Base-by-base conservation (phyloP, 1,140 invertebrate species). In the Holcopasites calliopsidis region DNA sequence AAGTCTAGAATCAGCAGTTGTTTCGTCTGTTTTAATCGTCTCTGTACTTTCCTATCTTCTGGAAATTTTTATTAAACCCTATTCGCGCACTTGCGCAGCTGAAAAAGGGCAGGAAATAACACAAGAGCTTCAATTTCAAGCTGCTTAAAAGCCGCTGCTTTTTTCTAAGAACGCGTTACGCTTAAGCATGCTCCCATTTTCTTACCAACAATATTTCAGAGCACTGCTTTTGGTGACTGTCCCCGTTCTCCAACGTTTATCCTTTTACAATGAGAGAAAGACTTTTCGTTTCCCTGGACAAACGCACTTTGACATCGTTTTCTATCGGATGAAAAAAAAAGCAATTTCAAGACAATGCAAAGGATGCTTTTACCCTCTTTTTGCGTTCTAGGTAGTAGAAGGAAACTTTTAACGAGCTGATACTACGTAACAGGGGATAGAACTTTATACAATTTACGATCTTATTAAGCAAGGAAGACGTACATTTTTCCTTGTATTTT, bases 141-240 rank as follows among this genome's bases (percentile, higher is more conserved):
- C 23, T 8, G 65, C 35, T 40, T 16, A 40, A 40, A 21, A n/a
- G 11, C 33, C 35, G 35, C 7, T 33, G 23, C 47, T 55, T 55
- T 42, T 40, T n/a, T n/a, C 50, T 68, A 31, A 21, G 31, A 42
- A 55, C 26, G 23, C 8, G 44, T 65, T 35, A 35, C 16, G 10
- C 62, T 50, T 33, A 50, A 65, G 35, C 44, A 18, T 28, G 64
- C 33, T 28, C 18, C 8, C 31, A 68, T 55, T 68, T 68, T 42
- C 10, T 5, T 8, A 52, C 33, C 33, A 55, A 68, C 50, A 55
- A 55, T 55, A 50, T 21, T n/a, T 38, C 23, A 18, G 47, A 6
- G 47, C 49, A 35, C 65, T 55, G 23, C 31, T 50, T 35, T 23
- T 21, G 42, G 10, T 21, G 44, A 2, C 21, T 21, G 44, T 23